phyloP scores from a whole-genome alignment of 1,140 invertebrate genomes.

The Paraescarpia echinospica region DNA sequence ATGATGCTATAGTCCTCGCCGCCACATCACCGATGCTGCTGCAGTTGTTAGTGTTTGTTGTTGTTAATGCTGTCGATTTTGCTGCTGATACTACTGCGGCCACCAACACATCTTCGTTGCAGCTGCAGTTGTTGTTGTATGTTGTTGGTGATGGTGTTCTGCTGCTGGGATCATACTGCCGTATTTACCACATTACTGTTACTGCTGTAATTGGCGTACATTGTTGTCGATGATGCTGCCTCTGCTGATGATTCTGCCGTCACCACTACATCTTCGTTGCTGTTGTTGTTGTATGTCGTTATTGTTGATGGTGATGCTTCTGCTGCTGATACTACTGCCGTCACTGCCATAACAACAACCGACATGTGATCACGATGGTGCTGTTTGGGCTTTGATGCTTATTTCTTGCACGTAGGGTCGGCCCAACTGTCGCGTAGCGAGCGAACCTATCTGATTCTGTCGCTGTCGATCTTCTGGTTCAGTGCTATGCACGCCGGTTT shows the following conservation, averaged over 20 bases:
- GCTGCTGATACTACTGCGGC: too few relatives aligned
- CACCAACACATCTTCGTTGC: too few relatives aligned
- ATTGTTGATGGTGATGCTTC: neutral
- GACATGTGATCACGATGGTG: neutral
- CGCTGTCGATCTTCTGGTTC: slow-evolving; percentile 65
- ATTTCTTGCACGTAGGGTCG: neutral
- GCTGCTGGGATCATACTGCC: too few relatives aligned
- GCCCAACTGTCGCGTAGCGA: slow-evolving; percentile 65
- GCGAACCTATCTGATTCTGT: slow-evolving; percentile 63
- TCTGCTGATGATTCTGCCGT: neutral
- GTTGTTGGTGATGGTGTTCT: neutral
- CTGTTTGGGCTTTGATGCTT: too few relatives aligned
- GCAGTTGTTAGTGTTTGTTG: neutral
- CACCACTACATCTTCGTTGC: too few relatives aligned
- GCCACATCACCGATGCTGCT: neutral
- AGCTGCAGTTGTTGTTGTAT: neutral
- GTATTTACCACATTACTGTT: too few relatives aligned
- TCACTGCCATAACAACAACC: neutral
- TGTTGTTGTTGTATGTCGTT: neutral
- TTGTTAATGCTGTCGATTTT: neutral
- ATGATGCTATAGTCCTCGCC: neutral
- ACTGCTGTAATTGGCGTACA: too few relatives aligned
- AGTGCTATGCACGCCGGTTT: slow-evolving; percentile 69
- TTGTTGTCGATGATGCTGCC: neutral
- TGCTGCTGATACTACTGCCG: neutral